phyloP scores from a whole-genome alignment of 2,888 invertebrate genomes.

The Hirtodrosophila trivittata region DNA sequence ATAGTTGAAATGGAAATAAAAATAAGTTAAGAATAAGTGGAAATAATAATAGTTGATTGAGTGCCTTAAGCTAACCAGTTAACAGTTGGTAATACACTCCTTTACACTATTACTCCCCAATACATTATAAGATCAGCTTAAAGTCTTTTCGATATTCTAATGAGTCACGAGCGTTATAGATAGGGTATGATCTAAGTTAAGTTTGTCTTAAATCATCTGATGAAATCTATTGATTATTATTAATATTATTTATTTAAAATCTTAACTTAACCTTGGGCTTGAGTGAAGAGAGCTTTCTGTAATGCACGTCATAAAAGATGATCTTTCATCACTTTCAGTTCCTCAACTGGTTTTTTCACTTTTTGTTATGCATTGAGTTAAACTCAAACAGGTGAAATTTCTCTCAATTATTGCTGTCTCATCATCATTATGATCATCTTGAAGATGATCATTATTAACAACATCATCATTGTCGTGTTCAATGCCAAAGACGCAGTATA shows the following conservation, averaged over 20 bases:
- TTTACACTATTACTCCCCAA: background rate
- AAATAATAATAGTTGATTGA: background rate
- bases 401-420: conserved; percentile 30
- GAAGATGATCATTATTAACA: conserved; percentile 16
- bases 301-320: background rate
- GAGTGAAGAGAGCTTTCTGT: conserved; percentile 10
- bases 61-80: conserved; percentile 22
- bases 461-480: conserved; percentile 34
- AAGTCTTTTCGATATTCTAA: no score
- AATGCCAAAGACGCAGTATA: conserved; percentile 55
- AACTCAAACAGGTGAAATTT: conserved; percentile 62
- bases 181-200: conserved; percentile 17
- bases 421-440: conserved; percentile 22
- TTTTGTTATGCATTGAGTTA: conserved; percentile 26
- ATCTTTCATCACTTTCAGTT: conserved; percentile 22
- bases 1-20: conserved; percentile 23
- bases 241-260: conserved; percentile 4
- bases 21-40: conserved; percentile 13
- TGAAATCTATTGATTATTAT: conserved; percentile 5
- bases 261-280: conserved; percentile 19
- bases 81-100: background rate
- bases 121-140: no score
- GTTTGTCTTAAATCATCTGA: conserved; percentile 3
- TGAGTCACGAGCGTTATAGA: conserved; percentile 22
- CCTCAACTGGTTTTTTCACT: conserved; percentile 31